A percentile compares a stretch with the other conserved stretches of the same genome.
Conservation (phyloP, 2,888 invertebrate species). For the Enchytraeus crypticus region DNA sequence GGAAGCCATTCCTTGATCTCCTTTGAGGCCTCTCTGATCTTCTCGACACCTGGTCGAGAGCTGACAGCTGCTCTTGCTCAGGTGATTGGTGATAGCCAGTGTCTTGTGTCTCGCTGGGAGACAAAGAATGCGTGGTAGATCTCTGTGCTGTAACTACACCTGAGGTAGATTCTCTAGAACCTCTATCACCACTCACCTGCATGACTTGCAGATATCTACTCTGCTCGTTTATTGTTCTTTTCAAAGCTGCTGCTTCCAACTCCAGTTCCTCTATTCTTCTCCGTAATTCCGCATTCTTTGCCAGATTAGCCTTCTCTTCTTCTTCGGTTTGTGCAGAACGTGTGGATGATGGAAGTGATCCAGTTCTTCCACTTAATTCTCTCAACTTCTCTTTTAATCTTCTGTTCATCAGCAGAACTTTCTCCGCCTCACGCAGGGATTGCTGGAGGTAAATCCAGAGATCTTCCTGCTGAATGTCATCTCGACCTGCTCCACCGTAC, state of each 20-base stretch:
- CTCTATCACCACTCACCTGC: too few relatives aligned
- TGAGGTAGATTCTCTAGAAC: too few relatives aligned
- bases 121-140: too few relatives aligned
- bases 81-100: too few relatives aligned
- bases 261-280: not conserved
- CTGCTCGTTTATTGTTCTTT: slow-evolving; percentile 17
- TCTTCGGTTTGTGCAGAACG: not conserved
- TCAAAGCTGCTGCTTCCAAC: not conserved
- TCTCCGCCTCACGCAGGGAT: not conserved
- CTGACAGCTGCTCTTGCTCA: too few relatives aligned
- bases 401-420: slow-evolving; percentile 1
- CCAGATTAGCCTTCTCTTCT: not conserved
- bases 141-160: too few relatives aligned
- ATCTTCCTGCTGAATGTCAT: not conserved
- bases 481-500: not conserved
- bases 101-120: too few relatives aligned
- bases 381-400: not conserved
- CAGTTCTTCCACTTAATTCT: not conserved
- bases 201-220: slow-evolving; percentile 12
- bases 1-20: too few relatives aligned
- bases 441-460: slow-evolving; percentile 1
- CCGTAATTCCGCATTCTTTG: not conserved
- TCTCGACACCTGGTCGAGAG: too few relatives aligned
- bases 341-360: not conserved
- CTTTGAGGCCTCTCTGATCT: too few relatives aligned